These are phyloP conservation scores for Bugula neritina DNA, from an alignment of 2,888 invertebrate species.

Conservation along the genomic window DNA sequence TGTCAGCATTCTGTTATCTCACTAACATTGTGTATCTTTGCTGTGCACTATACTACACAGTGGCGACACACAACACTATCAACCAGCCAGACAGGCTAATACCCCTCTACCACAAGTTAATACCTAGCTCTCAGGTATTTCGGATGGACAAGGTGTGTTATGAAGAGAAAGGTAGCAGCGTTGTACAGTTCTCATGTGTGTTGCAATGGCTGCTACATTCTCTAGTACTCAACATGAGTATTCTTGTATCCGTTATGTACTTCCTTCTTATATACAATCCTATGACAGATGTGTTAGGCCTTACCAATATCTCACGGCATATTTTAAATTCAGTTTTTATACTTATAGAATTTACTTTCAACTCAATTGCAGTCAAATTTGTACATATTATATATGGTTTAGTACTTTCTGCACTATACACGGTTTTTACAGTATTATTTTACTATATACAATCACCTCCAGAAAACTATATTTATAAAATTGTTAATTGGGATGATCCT, in stretches of 20 bases:
- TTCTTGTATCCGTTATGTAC: conserved; percentile 16
- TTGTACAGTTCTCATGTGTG: background rate
- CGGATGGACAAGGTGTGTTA: conserved; percentile 23
- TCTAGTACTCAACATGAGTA: background rate
- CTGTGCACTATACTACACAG: conserved; percentile 9
- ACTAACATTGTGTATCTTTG: conserved; percentile 8
- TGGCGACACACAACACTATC: background rate
- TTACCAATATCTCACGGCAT: conserved; percentile 12
- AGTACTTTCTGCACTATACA: background rate
- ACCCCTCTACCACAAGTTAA: background rate
- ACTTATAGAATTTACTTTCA: background rate
- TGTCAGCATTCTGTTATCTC: conserved; percentile 5
- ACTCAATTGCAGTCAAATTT: background rate
- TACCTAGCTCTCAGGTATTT: conserved; percentile 6
- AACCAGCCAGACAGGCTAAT: background rate
- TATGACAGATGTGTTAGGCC: background rate
- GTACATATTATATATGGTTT: background rate
- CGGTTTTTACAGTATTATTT: background rate
- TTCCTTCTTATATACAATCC: conserved; percentile 18
- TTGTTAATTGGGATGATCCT: conserved; percentile 12
- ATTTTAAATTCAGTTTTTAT: conserved; percentile 9
- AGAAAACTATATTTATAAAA: conserved; percentile 13
- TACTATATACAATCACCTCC: background rate
- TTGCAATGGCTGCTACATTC: conserved; percentile 12
- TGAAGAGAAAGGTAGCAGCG: background rate